Percentiles rank a stretch among this genome's conserved stretches.
These are phyloP conservation scores for Rousettus leschenaultii DNA, from an alignment of 2,113 vertebrate species.

Conservation along the genomic window DNA sequence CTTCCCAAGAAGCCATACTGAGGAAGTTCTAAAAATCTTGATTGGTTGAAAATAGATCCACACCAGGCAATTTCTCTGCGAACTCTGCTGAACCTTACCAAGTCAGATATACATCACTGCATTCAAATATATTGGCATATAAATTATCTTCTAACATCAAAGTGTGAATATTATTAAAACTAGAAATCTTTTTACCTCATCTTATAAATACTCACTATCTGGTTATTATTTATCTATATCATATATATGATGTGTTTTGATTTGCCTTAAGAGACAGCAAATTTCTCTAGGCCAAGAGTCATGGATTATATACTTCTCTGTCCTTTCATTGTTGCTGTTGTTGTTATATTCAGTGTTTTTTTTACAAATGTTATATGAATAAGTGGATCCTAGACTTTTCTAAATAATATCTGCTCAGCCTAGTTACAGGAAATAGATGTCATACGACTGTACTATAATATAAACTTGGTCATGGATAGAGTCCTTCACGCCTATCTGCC, in stretches of 20 bases:
- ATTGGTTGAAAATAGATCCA: background rate
- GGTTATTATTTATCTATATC: background rate
- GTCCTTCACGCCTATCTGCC: background rate
- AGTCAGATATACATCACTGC: background rate
- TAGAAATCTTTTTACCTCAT: background rate
- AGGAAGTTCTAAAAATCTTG: background rate
- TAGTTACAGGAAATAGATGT: background rate
- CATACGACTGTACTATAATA: background rate
- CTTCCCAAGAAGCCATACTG: background rate
- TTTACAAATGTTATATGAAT: background rate
- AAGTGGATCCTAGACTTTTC: background rate
- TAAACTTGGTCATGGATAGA: background rate
- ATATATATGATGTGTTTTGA: background rate
- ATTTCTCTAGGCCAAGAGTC: background rate
- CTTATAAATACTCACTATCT: background rate
- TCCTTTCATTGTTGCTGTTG: no score
- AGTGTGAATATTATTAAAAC: conserved; percentile 5
- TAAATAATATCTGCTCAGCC: background rate
- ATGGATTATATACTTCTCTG: background rate
- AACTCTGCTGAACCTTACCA: background rate
- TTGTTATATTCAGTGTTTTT: background rate
- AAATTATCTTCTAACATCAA: background rate
- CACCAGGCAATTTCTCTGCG: background rate
- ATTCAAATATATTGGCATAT: background rate
- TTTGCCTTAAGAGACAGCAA: background rate